Evolutionary conservation across 2,797 vertebrate species (phyloP), one percentile per base, ranked within the genome.

Genomic region (Rousettus madagascariensis): DNA sequence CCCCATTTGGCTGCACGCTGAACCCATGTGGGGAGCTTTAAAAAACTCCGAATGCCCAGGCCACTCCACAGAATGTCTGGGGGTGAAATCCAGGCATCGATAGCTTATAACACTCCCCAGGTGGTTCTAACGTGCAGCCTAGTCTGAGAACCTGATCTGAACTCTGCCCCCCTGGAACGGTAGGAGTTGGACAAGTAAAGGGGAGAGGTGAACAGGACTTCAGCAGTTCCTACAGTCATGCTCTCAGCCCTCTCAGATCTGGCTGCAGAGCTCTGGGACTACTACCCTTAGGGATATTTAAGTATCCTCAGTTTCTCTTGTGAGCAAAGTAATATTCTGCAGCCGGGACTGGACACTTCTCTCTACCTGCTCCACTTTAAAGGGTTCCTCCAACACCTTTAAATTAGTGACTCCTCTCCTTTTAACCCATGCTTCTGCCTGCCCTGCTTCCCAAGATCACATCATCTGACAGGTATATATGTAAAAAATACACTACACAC

Each of bases 151-250:
- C 33, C 2, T 3, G 49, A 26, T 24, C 2, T 43, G 53, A 43
- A 33, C 13, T 53, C 13, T 53, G 82, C n/a, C 51, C 6, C 8
- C 11, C 13, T n/a, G 65, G 17, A 30, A 36, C 17, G 30, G 80
- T 0, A 24, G 41, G 36, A 30, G 22, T 8, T 20, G 19, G 55
- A 26, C 20, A 59, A 72, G 46, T 6, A 15, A 88, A 49, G 49
- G 46, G 43, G 22, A 55, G 6, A 74, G 43, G 66, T 0, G 15
- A 78, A 8, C 2, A 17, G 38, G n/a, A 59, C 8, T 33, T 63
- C 30, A 38, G 55, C 8, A 1, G n/a, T 8, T 26, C 46, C 26
- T 10, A 16, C 1, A 10, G 63, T 15, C 7, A 36, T 0, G 2
- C 61, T 59, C 55, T 74, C 10, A 3, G 33, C 22, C 33, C 30